Evolutionary conservation across 2,888 invertebrate genomes (phyloP).

Genomic region (Parnassius glacialis): DNA sequence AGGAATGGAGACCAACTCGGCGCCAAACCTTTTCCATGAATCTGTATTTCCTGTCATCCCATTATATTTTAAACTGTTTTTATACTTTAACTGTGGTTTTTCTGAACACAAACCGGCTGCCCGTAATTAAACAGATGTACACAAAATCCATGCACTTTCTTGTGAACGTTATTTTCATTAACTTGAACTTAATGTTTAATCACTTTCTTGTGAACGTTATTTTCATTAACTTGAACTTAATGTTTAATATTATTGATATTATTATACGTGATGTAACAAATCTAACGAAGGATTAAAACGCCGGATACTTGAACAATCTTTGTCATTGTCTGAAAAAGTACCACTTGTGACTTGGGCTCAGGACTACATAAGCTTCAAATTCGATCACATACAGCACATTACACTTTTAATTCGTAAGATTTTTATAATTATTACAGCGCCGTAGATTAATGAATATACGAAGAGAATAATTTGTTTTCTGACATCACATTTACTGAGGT

Average conservation of each 20-base stretch:
- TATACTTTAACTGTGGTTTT: conserved; percentile 22
- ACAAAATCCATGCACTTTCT: conserved; percentile 3
- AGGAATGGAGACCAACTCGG: conserved; percentile 80
- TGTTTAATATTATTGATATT: neutral
- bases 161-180: neutral
- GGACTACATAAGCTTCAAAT: no score
- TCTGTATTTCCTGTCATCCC: conserved; percentile 77
- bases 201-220: conserved; percentile 1
- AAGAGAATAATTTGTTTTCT: conserved; percentile 78
- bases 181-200: neutral
- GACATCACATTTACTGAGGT: conserved; percentile 71
- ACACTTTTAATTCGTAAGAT: no score
- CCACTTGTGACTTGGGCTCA: conserved; percentile 24
- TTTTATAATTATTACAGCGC: neutral
- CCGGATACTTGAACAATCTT: conserved; percentile 57
- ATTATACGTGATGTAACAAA: conserved; percentile 30
- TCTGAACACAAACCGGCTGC: conserved; percentile 30
- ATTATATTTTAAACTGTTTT: conserved; percentile 51
- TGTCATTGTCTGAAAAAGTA: conserved; percentile 57
- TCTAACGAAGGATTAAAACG: conserved; percentile 39
- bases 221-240: neutral
- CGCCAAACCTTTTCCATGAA: conserved; percentile 81
- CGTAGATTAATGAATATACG: conserved; percentile 65
- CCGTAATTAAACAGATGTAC: neutral
- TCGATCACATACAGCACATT: no score